Evolutionary conservation across 2,888 invertebrate species (phyloP), one percentile per base, ranked within the genome.

Genomic region (Meghimatium bilineatum): DNA sequence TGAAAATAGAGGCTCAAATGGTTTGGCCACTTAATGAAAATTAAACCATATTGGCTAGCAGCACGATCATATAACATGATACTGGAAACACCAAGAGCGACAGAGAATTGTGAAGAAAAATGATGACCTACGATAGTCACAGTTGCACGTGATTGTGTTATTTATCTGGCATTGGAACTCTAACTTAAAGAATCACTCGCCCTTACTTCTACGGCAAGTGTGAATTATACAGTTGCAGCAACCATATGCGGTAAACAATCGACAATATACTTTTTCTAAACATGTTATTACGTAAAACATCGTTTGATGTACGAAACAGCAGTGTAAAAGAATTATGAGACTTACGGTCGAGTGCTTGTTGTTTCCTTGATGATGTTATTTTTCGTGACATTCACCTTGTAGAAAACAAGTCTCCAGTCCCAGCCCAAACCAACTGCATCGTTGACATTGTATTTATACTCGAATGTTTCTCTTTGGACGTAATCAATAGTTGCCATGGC

Each of bases 391-490:
- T 87, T 90, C 0, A 88, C 90, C 75, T 91, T 90, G 82, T 90
- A 91, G 87, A 91, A 91, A 1, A 89, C 86, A n/a, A 91, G 86
- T 69, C 88, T 84, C 91, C 91, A 91, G 84, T 90, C 89, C 78
- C 90, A 91, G 6, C 90, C 91, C 77, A 91, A 91, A 71, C 90
- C 84, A 88, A 89, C 88, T 26, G 26, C 8, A 76, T 89, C 90
- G 60, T 87, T 88, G 49, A 49, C 49, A 29, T 87, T 81, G 81
- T 85, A 90, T 20, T 84, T 77, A 81, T 90, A 90, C 14, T 84
- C 76, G 17, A 90, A 66, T 5, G 87, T 88, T 23, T 81, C 67
- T 26, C 81, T 74, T 60, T 89, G 87, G 23, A 91, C 86, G 72
- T 76, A 76, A 26, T 76, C 76, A 23, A 76, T 32, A 6, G 76